Evolutionary conservation across 2,888 invertebrate genomes (phyloP).

Genomic region (Gastracanthus pulcherrimus): DNA sequence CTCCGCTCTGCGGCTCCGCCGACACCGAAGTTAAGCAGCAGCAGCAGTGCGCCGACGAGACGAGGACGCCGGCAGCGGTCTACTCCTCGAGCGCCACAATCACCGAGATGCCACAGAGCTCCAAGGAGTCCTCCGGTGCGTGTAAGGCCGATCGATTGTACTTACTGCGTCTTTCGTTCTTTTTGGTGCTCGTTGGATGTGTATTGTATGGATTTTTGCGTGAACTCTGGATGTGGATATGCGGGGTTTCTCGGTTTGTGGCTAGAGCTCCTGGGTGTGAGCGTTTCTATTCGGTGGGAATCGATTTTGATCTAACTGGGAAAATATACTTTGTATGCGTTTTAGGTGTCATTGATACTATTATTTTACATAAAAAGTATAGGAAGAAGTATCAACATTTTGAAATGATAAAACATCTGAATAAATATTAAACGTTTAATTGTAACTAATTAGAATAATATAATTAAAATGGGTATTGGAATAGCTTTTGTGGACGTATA

Average conservation of each 20-base stretch:
- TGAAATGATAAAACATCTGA: background rate
- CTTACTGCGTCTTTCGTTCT: background rate
- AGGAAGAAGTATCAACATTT: background rate
- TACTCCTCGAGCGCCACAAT: background rate
- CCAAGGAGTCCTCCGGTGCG: conserved; percentile 67
- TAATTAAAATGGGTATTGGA: too few species aligned
- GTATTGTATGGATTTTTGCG: background rate
- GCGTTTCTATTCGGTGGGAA: too few species aligned
- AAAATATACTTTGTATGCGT: too few species aligned
- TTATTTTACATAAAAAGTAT: too few species aligned
- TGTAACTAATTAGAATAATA: too few species aligned
- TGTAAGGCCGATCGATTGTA: conserved; percentile 23
- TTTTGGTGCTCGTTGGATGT: background rate
- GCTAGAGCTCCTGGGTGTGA: too few species aligned
- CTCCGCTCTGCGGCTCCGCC: conserved; percentile 74
- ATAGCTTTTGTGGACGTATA: too few species aligned
- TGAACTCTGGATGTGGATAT: too few species aligned
- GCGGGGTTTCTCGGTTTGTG: too few species aligned
- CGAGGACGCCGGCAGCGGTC: conserved; percentile 39
- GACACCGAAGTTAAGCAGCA: conserved; percentile 51
- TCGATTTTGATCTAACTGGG: too few species aligned
- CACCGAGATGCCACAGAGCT: conserved; percentile 55
- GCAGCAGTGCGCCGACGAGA: conserved; percentile 60
- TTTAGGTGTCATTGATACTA: too few species aligned
- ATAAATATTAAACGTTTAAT: too few species aligned